Evolutionary conservation across 1,140 invertebrate genomes (phyloP).

Genomic region (Dendrolimus punctatus): DNA sequence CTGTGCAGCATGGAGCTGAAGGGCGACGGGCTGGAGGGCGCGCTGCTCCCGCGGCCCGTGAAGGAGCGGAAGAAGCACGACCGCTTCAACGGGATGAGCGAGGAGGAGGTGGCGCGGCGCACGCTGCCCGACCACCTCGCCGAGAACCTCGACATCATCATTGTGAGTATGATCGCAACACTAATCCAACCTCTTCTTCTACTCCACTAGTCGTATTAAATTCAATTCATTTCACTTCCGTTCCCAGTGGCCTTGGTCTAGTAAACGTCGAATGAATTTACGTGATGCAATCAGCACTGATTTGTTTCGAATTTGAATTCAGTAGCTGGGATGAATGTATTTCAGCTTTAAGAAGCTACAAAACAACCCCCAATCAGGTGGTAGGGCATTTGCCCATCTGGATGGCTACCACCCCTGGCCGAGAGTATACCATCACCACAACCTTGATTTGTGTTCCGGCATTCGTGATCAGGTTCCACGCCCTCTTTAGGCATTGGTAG

Average conservation of each 20-base stretch:
- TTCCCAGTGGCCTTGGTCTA: neutral
- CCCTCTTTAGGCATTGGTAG: no score
- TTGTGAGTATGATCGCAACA: conserved; percentile 84
- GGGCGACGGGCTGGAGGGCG: conserved; percentile 74
- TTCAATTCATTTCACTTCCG: neutral
- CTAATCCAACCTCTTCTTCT: conserved; percentile 75
- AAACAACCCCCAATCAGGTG: no score
- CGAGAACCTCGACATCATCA: conserved; percentile 95
- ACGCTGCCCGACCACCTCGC: conserved; percentile 94
- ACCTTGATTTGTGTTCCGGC: no score
- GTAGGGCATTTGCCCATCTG: no score
- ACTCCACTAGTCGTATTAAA: conserved; percentile 75
- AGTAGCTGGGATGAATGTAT: no score
- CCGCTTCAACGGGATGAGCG: conserved; percentile 96
- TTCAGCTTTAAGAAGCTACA: no score
- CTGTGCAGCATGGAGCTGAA: conserved; percentile 75
- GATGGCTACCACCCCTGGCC: no score
- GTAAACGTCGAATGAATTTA: no score
- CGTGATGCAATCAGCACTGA: no score
- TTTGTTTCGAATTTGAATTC: no score
- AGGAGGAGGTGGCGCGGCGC: conserved; percentile 95
- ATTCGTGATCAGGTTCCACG: no score
- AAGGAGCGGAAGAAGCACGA: conserved; percentile 96
- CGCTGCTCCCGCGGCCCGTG: conserved; percentile 74
- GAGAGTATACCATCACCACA: no score